A percentile compares a stretch with the other conserved stretches of the same genome.
Evolutionary conservation across 2,888 invertebrate species (phyloP).

Genomic region (Cephus spinipes): DNA sequence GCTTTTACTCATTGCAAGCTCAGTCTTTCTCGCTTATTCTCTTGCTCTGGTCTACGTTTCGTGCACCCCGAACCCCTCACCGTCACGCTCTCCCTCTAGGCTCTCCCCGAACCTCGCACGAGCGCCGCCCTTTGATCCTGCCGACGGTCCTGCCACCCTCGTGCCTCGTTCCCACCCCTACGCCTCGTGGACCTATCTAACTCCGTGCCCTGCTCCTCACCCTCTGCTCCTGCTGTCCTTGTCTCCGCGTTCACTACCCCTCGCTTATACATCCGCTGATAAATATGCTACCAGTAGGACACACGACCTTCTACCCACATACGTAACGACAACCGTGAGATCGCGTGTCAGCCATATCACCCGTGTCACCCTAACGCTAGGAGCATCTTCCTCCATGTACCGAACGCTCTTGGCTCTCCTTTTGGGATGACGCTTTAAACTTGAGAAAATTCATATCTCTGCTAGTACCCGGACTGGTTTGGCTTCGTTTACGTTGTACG

Average conservation of each 20-base stretch:
- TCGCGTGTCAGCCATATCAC: background rate
- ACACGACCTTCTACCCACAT: constrained; percentile 19
- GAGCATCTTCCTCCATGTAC: background rate
- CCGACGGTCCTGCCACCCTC: constrained; percentile 59
- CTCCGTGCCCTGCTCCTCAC: constrained; percentile 14
- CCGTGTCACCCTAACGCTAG: background rate
- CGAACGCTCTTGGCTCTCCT: background rate
- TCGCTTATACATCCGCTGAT: constrained; percentile 34
- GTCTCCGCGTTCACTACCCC: constrained; percentile 9
- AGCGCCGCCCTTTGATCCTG: constrained; percentile 65
- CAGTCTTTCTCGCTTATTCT: constrained; percentile 7
- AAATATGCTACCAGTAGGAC: constrained; percentile 47
- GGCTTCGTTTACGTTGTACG: background rate
- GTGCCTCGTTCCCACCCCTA: constrained; percentile 34
- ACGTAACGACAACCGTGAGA: constrained; percentile 11
- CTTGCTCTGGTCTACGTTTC: background rate
- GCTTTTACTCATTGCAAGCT: constrained; percentile 25
- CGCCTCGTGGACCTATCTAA: constrained; percentile 17
- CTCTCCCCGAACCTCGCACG: constrained; percentile 56
- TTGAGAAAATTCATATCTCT: background rate
- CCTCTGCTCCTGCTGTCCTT: background rate
- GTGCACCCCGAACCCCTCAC: constrained; percentile 10
- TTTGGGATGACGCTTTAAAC: background rate
- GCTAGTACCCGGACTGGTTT: background rate
- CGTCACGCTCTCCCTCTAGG: constrained; percentile 34